Base-by-base conservation (phyloP, 2,888 invertebrate genomes). In the Drosophila anomelani region DNA sequence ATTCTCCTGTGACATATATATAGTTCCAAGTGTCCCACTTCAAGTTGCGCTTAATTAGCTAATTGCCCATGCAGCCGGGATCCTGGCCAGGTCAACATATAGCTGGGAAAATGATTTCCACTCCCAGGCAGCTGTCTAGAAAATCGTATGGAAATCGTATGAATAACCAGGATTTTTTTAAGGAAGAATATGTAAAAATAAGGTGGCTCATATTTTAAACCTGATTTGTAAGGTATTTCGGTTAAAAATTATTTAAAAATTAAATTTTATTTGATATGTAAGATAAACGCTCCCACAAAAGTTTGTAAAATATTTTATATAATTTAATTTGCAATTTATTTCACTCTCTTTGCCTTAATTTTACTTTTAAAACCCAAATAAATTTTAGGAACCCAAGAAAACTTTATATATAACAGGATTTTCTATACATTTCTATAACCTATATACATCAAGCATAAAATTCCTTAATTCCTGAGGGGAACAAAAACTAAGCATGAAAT, bases 1-100 rank as follows among this genome's bases (percentile, higher is more conserved):
- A 59, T 59, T 57, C 59, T 47, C 55, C 32, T 8, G 69, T 80
- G 87, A 80, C 75, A 74, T 78, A 72, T 67, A 81, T 63, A n/a
- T 29, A 10, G 20, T 68, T 81, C 54, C 58, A 54, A 75, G 68
- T 68, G 72, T 84, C 73, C 71, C 75, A 78, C 87, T 83, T 57
- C 67, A 86, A 80, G 78, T 60, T 80, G 58, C 71, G 73, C 86
- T 76, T 88, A 84, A 84, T 84, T 84, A 88, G 75, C 88, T 84
- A 84, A 84, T 88, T 86, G 76, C 76, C 49, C 15, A 41, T 32
- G 39, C 59, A 36, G 26, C n/a, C 8, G 39, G 29, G 41, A 53
- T 51, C 34, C 51, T 34, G 20, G 20, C 51, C 51, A 23, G 51
- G 34, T 39, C 13, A 10, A 9, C 8, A 29, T 12, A 15, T 1